A percentile compares a stretch with the other conserved stretches of the same genome.
These are phyloP conservation scores for Centropus bengalensis DNA, from an alignment of 2,113 vertebrate species.

Conservation along the genomic window DNA sequence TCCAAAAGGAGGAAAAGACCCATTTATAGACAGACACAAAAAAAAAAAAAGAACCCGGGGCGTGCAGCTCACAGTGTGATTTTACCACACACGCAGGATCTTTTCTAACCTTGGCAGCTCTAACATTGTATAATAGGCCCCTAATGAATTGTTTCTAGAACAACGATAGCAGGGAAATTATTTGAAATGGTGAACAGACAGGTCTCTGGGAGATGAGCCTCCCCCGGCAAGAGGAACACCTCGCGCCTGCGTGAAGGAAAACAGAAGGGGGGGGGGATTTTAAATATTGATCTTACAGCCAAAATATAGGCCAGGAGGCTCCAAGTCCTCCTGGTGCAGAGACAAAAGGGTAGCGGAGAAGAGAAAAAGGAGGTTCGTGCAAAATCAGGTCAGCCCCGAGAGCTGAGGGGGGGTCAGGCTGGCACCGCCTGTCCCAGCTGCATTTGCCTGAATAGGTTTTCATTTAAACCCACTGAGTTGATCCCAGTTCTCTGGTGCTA, in stretches of 20 bases:
- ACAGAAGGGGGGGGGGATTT: not conserved
- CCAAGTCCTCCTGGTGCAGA: accelerated
- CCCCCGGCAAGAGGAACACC: not conserved
- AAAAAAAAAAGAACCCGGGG: not conserved
- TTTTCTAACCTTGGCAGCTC: constrained; percentile 50
- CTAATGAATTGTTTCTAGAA: constrained; percentile 66
- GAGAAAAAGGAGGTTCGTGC: constrained; percentile 27
- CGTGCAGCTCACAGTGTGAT: not conserved
- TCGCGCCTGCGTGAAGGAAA: not conserved
- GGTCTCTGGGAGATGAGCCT: not conserved
- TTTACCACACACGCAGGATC: not conserved
- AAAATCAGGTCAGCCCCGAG: constrained; percentile 49
- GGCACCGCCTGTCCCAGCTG: not conserved
- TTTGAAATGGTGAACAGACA: constrained; percentile 51
- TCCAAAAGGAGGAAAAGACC: not conserved
- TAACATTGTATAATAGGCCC: constrained; percentile 47
- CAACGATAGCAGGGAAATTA: not conserved
- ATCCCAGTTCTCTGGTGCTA: not conserved
- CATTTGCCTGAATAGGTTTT: not conserved
- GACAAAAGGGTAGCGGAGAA: constrained; percentile 20
- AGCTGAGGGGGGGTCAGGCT: not conserved
- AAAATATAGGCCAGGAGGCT: constrained; percentile 56
- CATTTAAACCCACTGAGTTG: not conserved
- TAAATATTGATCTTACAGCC: constrained; percentile 59
- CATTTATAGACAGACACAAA: not conserved